Conservation (phyloP, 1,140 invertebrate species). For the Tenebrio molitor region DNA sequence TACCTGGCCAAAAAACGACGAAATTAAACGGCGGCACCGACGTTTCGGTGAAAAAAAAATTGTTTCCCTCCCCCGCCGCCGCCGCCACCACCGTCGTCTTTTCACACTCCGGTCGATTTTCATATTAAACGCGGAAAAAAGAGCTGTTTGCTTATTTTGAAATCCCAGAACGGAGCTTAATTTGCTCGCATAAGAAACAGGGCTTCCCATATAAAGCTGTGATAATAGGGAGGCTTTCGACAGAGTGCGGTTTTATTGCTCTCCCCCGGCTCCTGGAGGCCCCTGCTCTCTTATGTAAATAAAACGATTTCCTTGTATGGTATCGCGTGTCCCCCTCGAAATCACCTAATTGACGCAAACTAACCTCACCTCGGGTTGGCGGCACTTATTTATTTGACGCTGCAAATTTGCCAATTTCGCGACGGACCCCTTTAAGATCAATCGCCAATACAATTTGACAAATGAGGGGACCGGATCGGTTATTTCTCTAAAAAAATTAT, state of each 20-base stretch:
- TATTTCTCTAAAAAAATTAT: no score
- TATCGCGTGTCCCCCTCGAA: constrained; percentile 40
- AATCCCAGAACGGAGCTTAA: constrained; percentile 37
- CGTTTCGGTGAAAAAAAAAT: no score
- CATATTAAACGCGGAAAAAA: constrained; percentile 21
- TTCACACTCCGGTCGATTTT: background rate
- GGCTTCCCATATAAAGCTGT: constrained; percentile 36
- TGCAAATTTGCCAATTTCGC: no score
- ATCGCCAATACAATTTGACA: no score
- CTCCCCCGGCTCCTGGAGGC: constrained; percentile 3
- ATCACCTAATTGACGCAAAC: constrained; percentile 37
- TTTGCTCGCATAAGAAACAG: constrained; percentile 34
- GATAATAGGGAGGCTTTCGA: constrained; percentile 42
- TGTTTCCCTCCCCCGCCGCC: no score
- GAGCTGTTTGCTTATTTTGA: constrained; percentile 33
- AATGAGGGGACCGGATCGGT: no score
- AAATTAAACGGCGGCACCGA: constrained; percentile 15
- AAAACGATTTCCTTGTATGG: constrained; percentile 47
- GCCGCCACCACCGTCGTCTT: no score
- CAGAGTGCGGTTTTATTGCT: constrained; percentile 24
- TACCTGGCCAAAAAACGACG: constrained; percentile 24
- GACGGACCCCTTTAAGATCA: no score
- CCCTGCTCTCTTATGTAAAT: constrained; percentile 41
- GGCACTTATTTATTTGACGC: no score
- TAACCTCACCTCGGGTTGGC: background rate